Evolutionary conservation across 2,888 invertebrate genomes (phyloP), one percentile per base, ranked within the genome.

Genomic region (Cephus nigrinus): DNA sequence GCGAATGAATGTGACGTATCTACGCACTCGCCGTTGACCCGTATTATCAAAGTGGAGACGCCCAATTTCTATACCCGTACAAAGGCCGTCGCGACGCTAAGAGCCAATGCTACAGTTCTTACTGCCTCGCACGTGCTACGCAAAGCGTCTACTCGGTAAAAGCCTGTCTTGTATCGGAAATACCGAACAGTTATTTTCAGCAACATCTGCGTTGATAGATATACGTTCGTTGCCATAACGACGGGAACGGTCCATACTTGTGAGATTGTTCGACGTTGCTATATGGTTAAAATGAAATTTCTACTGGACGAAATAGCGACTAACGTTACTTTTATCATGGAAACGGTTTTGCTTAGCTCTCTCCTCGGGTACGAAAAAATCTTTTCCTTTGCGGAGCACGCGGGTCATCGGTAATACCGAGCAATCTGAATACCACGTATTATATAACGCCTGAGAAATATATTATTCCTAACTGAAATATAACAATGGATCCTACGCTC

Each of bases 171-270:
- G 55, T 23, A 23, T 55, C 75, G 80, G 76, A 83, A 84, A 84
- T 82, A 84, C 81, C 75, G 79, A 84, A 86, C 86, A 84, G 85
- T 86, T 85, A 85, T 81, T 75, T 80, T 75, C 77, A 80, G 82
- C 77, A 80, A 40, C 76, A 80, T 73, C 74, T 35, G 31, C 34
- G 72, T 23, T 55, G 55, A 55, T 55, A 55, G 55, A 55, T 55
- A 23, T 23, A 23, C 9, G 23, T 74, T 77, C 76, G 76, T 79
- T 73, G 76, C 73, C 74, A 77, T 73, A 78, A 76, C 76, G 74
- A 71, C 72, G 73, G 73, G 75, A 55, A 55, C 23, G 40, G 40
- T 40, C 40, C 40, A 40, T 40, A 15, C 40, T 40, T 15, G 55
- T 55, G 9, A 55, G 55, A 55, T 55, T 5, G 55, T 55, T 55